Base-by-base conservation (phyloP, 2,888 invertebrate species). In the Sclerodermus sp. region DNA sequence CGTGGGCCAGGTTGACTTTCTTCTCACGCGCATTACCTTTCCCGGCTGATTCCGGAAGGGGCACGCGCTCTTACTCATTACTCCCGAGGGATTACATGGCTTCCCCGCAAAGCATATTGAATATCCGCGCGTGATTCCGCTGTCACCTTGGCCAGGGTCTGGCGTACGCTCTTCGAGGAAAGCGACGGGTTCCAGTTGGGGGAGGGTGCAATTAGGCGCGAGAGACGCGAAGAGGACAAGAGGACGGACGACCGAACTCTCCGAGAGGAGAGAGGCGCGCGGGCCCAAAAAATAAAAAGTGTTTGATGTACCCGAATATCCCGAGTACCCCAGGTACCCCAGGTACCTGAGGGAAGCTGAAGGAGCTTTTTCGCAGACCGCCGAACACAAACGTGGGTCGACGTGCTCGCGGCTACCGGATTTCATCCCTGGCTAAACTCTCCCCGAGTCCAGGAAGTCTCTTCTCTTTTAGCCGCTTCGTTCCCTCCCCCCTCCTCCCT, bases 391-490 rank as follows among this genome's bases (percentile, higher is more conserved):
- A 71, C 66, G 66, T 66, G 67, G 66, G 64, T 70, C 64, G 75
- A 73, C 73, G 68, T 72, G 70, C 64, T 62, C 68, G 65, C 68
- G 63, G 75, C 76, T 76, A 76, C 77, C 72, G 74, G 72, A 77
- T 76, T 77, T 77, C 68, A 77, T 66, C 74, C 76, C 74, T 73
- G 74, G 71, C 67, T 76, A 72, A 67, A 73, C 71, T 40, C 41
- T 56, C 36, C 49, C 43, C 49, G 37, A n/a, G 45, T 47, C 29
- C 51, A 29, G 41, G 29, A 29, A 32, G 34, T 44, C 13, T 29
- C 29, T 15, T 23, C 31, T 14, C 42, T 30, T 10, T 12, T 39
- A 34, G 15, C 41, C 44, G 40, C 49, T 23, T 15, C 38, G 4
- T 18, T 34, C 17, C 39, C 45, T 44, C 47, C 44, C 16, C 44